Percentiles rank a stretch among this genome's conserved stretches.
These are phyloP conservation scores for Psilopsiagon aurifrons DNA, from an alignment of 2,113 vertebrate genomes.

Conservation along the genomic window DNA sequence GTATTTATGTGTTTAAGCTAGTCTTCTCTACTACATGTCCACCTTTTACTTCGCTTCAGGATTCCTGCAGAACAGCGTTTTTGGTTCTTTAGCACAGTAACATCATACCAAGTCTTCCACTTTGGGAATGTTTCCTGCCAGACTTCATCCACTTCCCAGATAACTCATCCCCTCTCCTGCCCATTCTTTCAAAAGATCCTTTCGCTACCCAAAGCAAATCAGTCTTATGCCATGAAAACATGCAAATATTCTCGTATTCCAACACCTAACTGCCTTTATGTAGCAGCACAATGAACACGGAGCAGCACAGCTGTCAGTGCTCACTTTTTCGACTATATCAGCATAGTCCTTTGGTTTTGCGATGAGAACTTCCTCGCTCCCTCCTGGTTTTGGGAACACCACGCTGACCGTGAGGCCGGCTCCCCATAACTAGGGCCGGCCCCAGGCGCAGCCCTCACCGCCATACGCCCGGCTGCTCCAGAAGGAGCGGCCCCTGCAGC, in stretches of 20 bases:
- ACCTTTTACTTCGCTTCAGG: not conserved
- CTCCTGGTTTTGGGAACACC: not conserved
- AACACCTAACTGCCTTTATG: not conserved
- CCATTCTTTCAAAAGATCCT: not conserved
- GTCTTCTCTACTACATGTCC: not conserved
- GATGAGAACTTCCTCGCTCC: not conserved
- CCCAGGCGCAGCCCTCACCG: rapidly evolving
- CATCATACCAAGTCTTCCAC: not conserved
- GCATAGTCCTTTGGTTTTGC: not conserved
- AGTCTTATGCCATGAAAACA: not conserved
- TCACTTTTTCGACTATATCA: too few species aligned
- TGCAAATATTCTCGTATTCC: not conserved
- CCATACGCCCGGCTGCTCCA: rapidly evolving
- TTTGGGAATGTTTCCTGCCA: not conserved
- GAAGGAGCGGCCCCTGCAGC: not conserved
- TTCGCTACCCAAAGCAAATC: not conserved
- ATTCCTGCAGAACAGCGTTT: not conserved
- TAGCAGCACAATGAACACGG: rapidly evolving
- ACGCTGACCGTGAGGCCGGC: rapidly evolving
- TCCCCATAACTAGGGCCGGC: rapidly evolving
- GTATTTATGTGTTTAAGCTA: not conserved
- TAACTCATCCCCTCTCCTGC: not conserved
- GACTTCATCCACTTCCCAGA: not conserved
- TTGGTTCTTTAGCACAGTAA: not conserved
- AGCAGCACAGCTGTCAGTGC: not conserved